Evolutionary conservation across 2,797 vertebrate species (phyloP), one percentile per base, ranked within the genome.

Genomic region (Numenius phaeopus): DNA sequence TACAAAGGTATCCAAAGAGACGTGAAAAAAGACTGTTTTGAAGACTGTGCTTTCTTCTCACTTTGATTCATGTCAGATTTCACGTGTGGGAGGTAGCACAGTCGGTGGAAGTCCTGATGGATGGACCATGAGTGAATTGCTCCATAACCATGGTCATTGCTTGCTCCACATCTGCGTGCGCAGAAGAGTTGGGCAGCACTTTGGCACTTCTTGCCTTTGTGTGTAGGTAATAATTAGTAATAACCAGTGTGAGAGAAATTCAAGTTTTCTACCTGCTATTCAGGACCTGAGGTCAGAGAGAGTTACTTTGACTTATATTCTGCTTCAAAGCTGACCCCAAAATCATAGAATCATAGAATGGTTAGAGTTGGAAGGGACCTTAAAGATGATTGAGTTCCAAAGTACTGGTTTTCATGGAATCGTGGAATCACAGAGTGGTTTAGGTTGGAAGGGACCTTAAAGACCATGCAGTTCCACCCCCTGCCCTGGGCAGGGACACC

Each of bases 51-150:
- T 40, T 8, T 39, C 9, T 8, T 54, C 42, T 20, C 11, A 1
- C 54, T 32, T 16, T 52, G 34, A 37, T 37, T 52, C 50, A 27
- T 7, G 14, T 27, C 26, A 8, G 16, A 0, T 8, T 30, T 40
- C 5, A 11, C 1, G 7, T 14, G 20, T 17, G 54, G 47, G 49
- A 19, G 59, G 2, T 10, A 14, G 20, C 5, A 2, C 8, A 5
- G 40, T 11, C 0, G 3, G 8, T 40, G 52, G 26, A 50, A 40
- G 24, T 23, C 2, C 3, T 21, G 50, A 50, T 5, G 2, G 13
- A 20, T 19, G 4, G 49, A 23, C 20, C 18, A 6, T 1, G 6
- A 2, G 0, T 1, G 16, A 18, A 10, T 20, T 46, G 37, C 5
- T 7, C 26, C 1, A 2, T 34, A 26, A 21, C 34, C 34, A 1